Evolutionary conservation across 2,797 vertebrate species (phyloP).

Genomic region (Acipenser transmontanus): DNA sequence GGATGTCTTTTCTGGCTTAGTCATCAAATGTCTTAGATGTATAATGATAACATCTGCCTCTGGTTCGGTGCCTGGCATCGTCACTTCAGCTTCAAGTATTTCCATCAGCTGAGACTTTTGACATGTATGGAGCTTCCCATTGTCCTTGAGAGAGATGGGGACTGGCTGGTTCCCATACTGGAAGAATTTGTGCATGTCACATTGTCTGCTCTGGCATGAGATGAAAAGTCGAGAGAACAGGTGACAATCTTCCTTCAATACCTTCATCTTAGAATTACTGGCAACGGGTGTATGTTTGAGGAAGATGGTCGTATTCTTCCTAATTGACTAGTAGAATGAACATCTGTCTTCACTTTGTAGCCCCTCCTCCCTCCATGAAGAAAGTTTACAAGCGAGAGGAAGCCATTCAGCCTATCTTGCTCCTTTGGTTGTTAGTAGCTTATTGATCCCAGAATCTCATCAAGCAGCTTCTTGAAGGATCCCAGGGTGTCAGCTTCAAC

Average conservation of each 20-base stretch:
- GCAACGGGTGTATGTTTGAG: background rate
- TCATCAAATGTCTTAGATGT: slow-evolving; percentile 18
- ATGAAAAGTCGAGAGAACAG: slow-evolving; percentile 20
- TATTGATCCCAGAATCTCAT: too few relatives aligned
- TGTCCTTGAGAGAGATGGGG: slow-evolving; percentile 15
- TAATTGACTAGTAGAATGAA: background rate
- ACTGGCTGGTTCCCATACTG: slow-evolving; percentile 10
- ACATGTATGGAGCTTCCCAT: slow-evolving; percentile 17
- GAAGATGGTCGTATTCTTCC: background rate
- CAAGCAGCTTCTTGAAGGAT: too few relatives aligned
- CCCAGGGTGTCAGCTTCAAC: too few relatives aligned
- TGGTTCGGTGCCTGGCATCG: slow-evolving; percentile 12
- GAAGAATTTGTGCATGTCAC: slow-evolving; percentile 15
- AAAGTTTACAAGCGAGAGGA: too few relatives aligned
- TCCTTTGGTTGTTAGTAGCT: too few relatives aligned
- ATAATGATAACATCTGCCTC: slow-evolving; percentile 15
- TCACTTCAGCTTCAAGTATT: slow-evolving; percentile 14
- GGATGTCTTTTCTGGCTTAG: slow-evolving; percentile 14
- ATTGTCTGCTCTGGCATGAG: slow-evolving; percentile 21
- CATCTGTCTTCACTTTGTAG: background rate
- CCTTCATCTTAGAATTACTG: slow-evolving; percentile 7
- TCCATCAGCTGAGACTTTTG: slow-evolving; percentile 15
- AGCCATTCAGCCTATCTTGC: too few relatives aligned
- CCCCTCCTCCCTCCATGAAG: too few relatives aligned
- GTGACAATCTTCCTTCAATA: slow-evolving; percentile 10